phyloP scores from a whole-genome alignment of 2,113 vertebrate genomes.

The Pao palembangensis region DNA sequence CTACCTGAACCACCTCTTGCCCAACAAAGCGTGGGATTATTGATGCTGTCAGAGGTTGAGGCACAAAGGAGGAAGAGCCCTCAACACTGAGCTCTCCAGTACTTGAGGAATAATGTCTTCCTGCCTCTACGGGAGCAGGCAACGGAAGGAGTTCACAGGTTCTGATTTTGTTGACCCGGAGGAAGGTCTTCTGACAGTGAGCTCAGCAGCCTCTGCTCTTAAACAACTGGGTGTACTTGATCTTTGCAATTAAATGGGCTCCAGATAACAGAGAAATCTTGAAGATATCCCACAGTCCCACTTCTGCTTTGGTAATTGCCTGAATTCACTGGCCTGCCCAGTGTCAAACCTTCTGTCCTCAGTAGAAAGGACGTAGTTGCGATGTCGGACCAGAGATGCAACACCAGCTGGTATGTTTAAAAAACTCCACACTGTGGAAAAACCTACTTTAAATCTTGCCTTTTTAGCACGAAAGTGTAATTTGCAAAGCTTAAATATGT shows the following conservation, averaged over 20 bases:
- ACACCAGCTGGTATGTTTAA: slow-evolving; percentile 25
- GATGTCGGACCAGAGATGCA: slow-evolving; percentile 2
- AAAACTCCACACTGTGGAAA: no score
- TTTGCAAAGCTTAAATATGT: no score
- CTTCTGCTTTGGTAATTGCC: no score
- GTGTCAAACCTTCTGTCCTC: slow-evolving; percentile 27
- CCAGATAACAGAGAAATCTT: slow-evolving; percentile 54
- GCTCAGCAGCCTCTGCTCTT: slow-evolving; percentile 35
- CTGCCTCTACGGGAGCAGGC: slow-evolving; percentile 77
- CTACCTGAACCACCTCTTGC: no score
- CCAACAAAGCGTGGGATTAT: no score
- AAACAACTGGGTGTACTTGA: slow-evolving; percentile 44
- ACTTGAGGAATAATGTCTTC: slow-evolving; percentile 64
- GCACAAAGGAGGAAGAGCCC: slow-evolving; percentile 57
- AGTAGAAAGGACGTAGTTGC: slow-evolving; percentile 17
- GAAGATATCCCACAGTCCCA: slow-evolving; percentile 30
- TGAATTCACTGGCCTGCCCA: slow-evolving; percentile 68
- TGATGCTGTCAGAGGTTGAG: no score
- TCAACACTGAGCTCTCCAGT: slow-evolving; percentile 76
- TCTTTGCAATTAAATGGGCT: slow-evolving; percentile 9
- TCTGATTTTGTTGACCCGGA: slow-evolving; percentile 56
- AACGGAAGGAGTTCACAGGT: slow-evolving; percentile 76
- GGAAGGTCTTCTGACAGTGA: slow-evolving; percentile 49
- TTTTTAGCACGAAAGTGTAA: no score
- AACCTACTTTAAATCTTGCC: no score